Percentiles rank a stretch among this genome's conserved stretches.
phyloP scores from a whole-genome alignment of 2,888 invertebrate genomes.

The Heliconius sara region DNA sequence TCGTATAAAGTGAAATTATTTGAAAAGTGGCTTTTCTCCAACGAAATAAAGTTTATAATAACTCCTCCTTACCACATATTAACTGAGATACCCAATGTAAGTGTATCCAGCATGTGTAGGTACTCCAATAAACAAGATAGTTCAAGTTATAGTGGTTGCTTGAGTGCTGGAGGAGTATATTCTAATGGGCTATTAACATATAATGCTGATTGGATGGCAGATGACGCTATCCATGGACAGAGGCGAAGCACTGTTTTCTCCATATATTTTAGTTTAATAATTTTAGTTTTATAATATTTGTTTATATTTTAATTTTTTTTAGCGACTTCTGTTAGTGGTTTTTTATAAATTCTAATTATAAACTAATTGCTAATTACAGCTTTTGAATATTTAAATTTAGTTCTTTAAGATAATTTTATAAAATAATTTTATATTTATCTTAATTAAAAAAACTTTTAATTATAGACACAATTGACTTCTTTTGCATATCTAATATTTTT shows the following conservation, averaged over 20 bases:
- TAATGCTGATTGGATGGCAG: constrained; percentile 85
- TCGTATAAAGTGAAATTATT: constrained; percentile 62
- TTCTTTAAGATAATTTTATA: too few species aligned
- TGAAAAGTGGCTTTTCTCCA: constrained; percentile 15
- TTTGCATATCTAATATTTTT: too few species aligned
- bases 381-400: not conserved
- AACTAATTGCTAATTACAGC: too few species aligned
- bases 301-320: not conserved
- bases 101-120: constrained; percentile 52
- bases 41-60: constrained; percentile 47
- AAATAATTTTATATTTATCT: too few species aligned
- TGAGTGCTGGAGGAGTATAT: constrained; percentile 72
- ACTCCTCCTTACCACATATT: constrained; percentile 44
- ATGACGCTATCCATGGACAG: constrained; percentile 64
- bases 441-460: too few species aligned
- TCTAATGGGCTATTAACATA: constrained; percentile 84
- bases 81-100: constrained; percentile 54
- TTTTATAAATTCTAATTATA: too few species aligned
- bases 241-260: constrained; percentile 58
- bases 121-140: constrained; percentile 49
- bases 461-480: too few species aligned
- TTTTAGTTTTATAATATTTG: too few species aligned
- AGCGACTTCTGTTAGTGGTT: too few species aligned
- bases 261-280: not conserved
- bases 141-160: constrained; percentile 57